phyloP scores from a whole-genome alignment of 2,888 invertebrate genomes.

The Spodoptera littoralis region DNA sequence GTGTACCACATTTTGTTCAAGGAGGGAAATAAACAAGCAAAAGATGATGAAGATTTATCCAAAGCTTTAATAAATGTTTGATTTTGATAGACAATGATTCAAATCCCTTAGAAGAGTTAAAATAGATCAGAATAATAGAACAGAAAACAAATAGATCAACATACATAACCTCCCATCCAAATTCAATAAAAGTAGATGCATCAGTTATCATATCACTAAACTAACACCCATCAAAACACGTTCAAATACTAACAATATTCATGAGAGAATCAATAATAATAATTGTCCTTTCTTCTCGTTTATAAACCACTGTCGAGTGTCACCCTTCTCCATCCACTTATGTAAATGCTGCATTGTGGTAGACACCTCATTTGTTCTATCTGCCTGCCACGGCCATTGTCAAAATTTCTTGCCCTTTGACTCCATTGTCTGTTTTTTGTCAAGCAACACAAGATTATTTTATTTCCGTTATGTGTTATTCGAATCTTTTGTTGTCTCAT shows the following conservation, averaged over 20 bases:
- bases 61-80: background rate
- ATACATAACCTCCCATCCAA: background rate
- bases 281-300: slow-evolving; percentile 62
- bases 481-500: slow-evolving; percentile 75
- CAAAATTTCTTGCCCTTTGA: slow-evolving; percentile 84
- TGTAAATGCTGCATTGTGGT: slow-evolving; percentile 86
- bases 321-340: slow-evolving; percentile 72
- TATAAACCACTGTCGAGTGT: slow-evolving; percentile 60
- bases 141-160: no score
- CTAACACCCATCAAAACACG: slow-evolving; percentile 39
- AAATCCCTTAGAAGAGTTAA: background rate
- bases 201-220: slow-evolving; percentile 29
- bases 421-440: slow-evolving; percentile 88
- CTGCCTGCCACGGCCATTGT: slow-evolving; percentile 78
- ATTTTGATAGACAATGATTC: background rate
- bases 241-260: slow-evolving; percentile 60
- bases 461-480: slow-evolving; percentile 85
- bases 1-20: slow-evolving; percentile 15
- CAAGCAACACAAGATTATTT: slow-evolving; percentile 82
- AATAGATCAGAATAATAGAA: background rate
- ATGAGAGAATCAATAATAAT: slow-evolving; percentile 69
- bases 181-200: background rate
- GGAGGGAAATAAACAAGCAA: slow-evolving; percentile 1
- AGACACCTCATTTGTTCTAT: slow-evolving; percentile 85
- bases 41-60: background rate